phyloP scores from a whole-genome alignment of 2,888 invertebrate species.

The Leptinotarsa tumamoca region DNA sequence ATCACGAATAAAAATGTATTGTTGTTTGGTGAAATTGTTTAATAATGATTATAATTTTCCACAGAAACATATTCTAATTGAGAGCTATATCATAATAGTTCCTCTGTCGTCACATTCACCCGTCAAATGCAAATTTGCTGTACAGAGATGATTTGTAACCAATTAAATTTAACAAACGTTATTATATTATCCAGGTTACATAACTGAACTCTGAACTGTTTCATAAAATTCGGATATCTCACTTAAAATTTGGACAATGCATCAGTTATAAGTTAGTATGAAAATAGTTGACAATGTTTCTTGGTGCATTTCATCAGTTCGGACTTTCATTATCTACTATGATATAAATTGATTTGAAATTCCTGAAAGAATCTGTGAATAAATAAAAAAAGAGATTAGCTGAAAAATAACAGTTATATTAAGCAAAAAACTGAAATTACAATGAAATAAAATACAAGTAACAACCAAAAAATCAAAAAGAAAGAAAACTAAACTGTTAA shows the following conservation, averaged over 20 bases:
- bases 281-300: too few relatives aligned
- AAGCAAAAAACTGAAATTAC: too few relatives aligned
- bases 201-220: not conserved
- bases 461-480: too few relatives aligned
- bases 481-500: too few relatives aligned
- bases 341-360: too few relatives aligned
- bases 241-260: not conserved
- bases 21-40: conserved; percentile 5
- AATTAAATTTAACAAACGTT: not conserved
- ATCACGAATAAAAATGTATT: conserved; percentile 3
- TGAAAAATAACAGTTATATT: too few relatives aligned
- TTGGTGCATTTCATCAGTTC: too few relatives aligned
- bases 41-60: conserved; percentile 5
- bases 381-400: too few relatives aligned
- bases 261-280: too few relatives aligned
- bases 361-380: too few relatives aligned
- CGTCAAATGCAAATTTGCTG: not conserved
- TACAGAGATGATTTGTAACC: not conserved
- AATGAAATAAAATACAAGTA: too few relatives aligned
- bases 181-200: not conserved
- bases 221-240: not conserved
- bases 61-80: not conserved
- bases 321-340: too few relatives aligned
- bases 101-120: not conserved
- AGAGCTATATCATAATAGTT: not conserved